Percentiles rank a stretch among this genome's conserved stretches.
Evolutionary conservation across 2,888 invertebrate genomes (phyloP).

Genomic region (Tenodera sinensis): DNA sequence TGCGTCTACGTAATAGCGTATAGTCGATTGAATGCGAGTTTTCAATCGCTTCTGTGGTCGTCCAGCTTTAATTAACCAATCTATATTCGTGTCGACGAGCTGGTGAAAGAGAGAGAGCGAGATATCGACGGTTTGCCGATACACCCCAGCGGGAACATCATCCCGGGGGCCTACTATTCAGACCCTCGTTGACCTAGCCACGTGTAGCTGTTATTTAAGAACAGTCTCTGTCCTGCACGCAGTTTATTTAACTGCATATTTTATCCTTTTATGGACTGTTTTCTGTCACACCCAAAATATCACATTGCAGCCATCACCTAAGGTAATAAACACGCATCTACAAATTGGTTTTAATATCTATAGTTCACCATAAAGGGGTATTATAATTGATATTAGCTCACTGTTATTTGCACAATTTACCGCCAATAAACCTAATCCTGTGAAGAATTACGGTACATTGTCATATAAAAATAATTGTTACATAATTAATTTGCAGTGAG

Average conservation of each 20-base stretch:
- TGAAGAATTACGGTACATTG: no score
- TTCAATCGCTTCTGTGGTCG: constrained; percentile 3
- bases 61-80: constrained; percentile 22
- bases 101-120: neutral
- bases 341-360: no score
- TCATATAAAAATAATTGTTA: no score
- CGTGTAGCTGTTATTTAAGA: neutral
- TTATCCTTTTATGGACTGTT: neutral
- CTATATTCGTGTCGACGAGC: constrained; percentile 14
- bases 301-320: no score
- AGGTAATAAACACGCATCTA: no score
- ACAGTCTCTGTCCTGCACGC: neutral
- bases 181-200: neutral
- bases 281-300: neutral
- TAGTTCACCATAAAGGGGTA: no score
- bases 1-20: neutral
- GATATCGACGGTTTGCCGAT: neutral
- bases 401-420: no score
- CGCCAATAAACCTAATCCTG: no score
- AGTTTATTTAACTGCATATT: neutral
- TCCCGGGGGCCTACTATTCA: neutral
- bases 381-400: no score
- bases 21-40: neutral
- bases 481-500: no score
- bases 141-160: neutral